phyloP scores from a whole-genome alignment of 2,113 vertebrate genomes.

The Artemisiospiza belli region DNA sequence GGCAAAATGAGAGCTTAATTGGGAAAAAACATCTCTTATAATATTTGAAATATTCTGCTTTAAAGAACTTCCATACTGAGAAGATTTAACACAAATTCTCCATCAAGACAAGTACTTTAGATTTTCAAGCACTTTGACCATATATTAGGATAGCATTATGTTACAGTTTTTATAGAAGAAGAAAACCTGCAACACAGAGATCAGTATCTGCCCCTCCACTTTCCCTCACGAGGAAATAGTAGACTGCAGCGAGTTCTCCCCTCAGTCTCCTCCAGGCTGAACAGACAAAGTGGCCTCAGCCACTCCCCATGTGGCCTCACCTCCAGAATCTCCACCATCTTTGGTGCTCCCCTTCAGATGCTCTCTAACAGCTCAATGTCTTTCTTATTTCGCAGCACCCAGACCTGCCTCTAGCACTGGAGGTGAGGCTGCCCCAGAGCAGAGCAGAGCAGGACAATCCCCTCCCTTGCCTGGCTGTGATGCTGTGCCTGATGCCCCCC shows the following conservation, averaged over 20 bases:
- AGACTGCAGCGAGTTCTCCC: not conserved
- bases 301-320: fast-evolving
- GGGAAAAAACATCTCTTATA: not conserved
- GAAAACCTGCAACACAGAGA: not conserved
- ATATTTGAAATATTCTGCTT: not conserved
- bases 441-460: not conserved
- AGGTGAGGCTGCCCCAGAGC: not conserved
- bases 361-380: not conserved
- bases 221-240: fast-evolving
- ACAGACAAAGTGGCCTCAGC: not conserved
- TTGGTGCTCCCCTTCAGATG: not conserved
- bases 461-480: not conserved
- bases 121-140: not conserved
- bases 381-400: fast-evolving
- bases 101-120: not conserved
- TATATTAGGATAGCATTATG: not conserved
- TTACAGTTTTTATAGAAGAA: not conserved
- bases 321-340: not conserved
- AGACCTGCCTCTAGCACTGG: fast-evolving
- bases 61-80: not conserved
- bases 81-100: not conserved
- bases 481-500: not conserved
- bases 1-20: not conserved
- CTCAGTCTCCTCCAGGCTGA: not conserved
- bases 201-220: not conserved